Conservation (phyloP, 37 sponge, comb jelly and placozoan species). For the Haliclona indistincta region DNA sequence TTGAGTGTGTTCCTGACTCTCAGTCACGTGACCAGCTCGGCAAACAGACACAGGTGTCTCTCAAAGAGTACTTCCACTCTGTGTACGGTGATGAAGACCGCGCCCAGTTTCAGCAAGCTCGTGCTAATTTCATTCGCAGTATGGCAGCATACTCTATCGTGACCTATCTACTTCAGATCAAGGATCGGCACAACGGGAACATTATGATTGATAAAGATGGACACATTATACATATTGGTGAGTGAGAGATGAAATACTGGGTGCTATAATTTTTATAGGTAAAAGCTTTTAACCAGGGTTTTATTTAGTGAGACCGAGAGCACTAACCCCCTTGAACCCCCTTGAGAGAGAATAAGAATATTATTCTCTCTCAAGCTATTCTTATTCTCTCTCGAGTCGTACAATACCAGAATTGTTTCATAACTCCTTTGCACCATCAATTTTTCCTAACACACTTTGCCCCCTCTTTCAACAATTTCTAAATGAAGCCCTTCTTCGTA, state of each 20-base stretch:
- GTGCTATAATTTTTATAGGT: too few relatives aligned
- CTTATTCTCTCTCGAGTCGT: too few relatives aligned
- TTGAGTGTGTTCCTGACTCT: conserved; percentile 93
- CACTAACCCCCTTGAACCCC: too few relatives aligned
- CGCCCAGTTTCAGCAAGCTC: conserved; percentile 73
- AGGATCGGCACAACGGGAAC: conserved; percentile 99
- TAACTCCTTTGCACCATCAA: too few relatives aligned
- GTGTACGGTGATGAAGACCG: conserved; percentile 81
- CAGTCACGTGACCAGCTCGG: conserved; percentile 96
- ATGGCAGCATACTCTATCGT: conserved; percentile 96
- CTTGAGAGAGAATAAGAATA: too few relatives aligned
- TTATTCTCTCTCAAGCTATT: too few relatives aligned
- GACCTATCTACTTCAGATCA: conserved; percentile 92
- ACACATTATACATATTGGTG: conserved; percentile 97
- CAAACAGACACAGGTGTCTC: conserved; percentile 80
- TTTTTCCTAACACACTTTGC: too few relatives aligned
- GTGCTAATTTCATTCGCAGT: conserved; percentile 90
- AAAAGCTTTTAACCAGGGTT: too few relatives aligned
- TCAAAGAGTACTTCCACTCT: conserved; percentile 81
- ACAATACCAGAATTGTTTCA: too few relatives aligned
- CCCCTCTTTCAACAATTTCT: too few relatives aligned
- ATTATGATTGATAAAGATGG: conserved; percentile 90
- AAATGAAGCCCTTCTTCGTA: too few relatives aligned
- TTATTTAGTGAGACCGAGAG: too few relatives aligned
- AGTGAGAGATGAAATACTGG: neutral